phyloP scores from a whole-genome alignment of 2,888 invertebrate genomes.

The Vesta saturnalis region DNA sequence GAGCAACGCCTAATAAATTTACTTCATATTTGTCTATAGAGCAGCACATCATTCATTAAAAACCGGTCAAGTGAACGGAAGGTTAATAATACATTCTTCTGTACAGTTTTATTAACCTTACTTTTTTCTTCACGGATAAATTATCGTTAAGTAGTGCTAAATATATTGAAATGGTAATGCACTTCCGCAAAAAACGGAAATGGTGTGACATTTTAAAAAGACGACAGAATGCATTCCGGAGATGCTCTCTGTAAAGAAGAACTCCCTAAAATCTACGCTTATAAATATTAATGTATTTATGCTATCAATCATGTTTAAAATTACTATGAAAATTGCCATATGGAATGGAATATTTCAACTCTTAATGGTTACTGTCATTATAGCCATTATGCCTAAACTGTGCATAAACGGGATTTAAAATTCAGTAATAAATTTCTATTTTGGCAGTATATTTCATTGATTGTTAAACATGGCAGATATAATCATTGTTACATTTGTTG shows the following conservation, averaged over 20 bases:
- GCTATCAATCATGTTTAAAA: conserved; percentile 42
- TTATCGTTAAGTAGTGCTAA: too few species aligned
- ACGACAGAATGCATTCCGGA: conserved; percentile 18
- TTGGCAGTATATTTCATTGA: conserved; percentile 20
- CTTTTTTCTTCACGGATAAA: too few species aligned
- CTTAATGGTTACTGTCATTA: conserved; percentile 30
- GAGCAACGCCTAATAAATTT: too few species aligned
- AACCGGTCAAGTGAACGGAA: too few species aligned
- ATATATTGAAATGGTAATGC: too few species aligned
- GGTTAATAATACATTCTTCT: too few species aligned
- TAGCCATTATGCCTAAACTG: conserved; percentile 27
- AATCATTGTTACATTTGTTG: too few species aligned
- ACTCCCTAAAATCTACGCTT: too few species aligned
- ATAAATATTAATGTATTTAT: conserved; percentile 42
- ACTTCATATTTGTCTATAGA: too few species aligned
- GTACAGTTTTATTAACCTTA: too few species aligned
- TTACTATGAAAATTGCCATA: conserved; percentile 33
- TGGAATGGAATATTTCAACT: conserved; percentile 28
- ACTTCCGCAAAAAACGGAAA: conserved; percentile 21
- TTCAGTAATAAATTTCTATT: conserved; percentile 26
- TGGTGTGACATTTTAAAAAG: conserved; percentile 16
- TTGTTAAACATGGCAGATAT: conserved; percentile 10
- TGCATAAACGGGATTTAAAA: conserved; percentile 25
- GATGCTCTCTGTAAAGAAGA: too few species aligned
- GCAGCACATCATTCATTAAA: too few species aligned